Evolutionary conservation across 2,797 vertebrate genomes (phyloP).

Genomic region (Chiloscyllium punctatum): DNA sequence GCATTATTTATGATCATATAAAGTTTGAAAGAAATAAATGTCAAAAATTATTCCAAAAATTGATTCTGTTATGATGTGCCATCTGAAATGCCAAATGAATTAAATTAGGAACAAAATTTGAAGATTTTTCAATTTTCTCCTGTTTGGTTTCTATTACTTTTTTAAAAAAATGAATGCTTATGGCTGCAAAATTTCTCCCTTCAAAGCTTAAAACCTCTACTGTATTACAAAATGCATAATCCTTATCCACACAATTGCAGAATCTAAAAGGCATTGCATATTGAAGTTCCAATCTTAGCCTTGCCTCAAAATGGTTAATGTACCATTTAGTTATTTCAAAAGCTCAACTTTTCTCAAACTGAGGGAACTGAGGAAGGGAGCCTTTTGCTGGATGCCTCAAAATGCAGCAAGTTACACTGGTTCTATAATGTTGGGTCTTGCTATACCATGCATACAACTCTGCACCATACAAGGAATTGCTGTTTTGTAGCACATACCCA

Average conservation of each 20-base stretch:
- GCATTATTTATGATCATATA: neutral
- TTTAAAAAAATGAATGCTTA: neutral
- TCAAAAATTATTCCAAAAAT: neutral
- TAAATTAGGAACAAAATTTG: neutral
- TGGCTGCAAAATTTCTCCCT: neutral
- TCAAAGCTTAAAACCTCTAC: neutral
- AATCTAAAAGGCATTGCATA: neutral
- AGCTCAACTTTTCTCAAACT: neutral
- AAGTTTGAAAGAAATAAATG: conserved; percentile 1
- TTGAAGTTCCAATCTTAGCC: neutral
- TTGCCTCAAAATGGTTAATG: neutral
- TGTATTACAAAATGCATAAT: neutral
- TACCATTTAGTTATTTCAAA: neutral
- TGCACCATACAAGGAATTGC: neutral
- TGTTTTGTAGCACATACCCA: neutral
- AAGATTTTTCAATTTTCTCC: neutral
- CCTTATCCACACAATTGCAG: neutral
- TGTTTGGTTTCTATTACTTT: neutral
- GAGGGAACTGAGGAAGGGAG: neutral
- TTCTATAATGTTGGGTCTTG: neutral
- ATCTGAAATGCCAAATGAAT: neutral
- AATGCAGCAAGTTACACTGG: neutral
- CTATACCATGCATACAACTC: neutral
- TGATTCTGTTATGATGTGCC: neutral
- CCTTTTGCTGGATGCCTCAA: neutral